These are phyloP conservation scores for Drosophila yooni DNA, from an alignment of 2,888 invertebrate species.

Conservation along the genomic window DNA sequence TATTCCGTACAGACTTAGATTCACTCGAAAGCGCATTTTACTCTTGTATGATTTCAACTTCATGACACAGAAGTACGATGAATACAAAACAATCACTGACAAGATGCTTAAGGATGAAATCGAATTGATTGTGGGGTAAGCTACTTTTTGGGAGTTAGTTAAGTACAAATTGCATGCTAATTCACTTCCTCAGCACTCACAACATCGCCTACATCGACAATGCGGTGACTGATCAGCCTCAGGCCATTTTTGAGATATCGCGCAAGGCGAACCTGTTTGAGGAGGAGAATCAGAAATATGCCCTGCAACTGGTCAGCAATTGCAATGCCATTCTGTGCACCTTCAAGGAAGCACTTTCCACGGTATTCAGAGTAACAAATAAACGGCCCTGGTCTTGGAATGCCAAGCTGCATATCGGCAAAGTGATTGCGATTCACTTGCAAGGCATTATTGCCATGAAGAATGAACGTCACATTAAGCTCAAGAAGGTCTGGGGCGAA, in stretches of 20 bases:
- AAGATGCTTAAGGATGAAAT: slow-evolving; percentile 86
- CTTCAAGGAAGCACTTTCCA: slow-evolving; percentile 87
- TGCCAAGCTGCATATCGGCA: slow-evolving; percentile 87
- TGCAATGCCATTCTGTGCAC: slow-evolving; percentile 85
- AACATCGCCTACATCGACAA: slow-evolving; percentile 83
- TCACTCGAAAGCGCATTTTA: slow-evolving; percentile 86
- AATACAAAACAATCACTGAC: slow-evolving; percentile 86
- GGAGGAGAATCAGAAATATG: slow-evolving; percentile 85
- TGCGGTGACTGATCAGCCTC: slow-evolving; percentile 73
- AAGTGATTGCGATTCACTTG: slow-evolving; percentile 88
- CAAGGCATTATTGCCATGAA: slow-evolving; percentile 86
- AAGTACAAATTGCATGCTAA: not conserved
- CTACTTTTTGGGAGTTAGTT: slow-evolving; percentile 26
- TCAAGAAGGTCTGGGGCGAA: slow-evolving; percentile 84
- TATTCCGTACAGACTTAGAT: slow-evolving; percentile 81
- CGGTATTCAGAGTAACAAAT: slow-evolving; percentile 87
- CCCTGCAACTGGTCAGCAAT: slow-evolving; percentile 78
- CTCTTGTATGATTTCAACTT: slow-evolving; percentile 88
- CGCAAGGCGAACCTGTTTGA: slow-evolving; percentile 63
- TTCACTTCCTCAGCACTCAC: slow-evolving; percentile 66
- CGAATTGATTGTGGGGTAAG: slow-evolving; percentile 88
- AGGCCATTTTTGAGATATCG: slow-evolving; percentile 63
- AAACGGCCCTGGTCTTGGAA: slow-evolving; percentile 88
- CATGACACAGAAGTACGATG: slow-evolving; percentile 85
- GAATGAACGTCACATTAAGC: slow-evolving; percentile 84